Percentiles rank a stretch among this genome's conserved stretches.
Conservation (phyloP, 2,888 invertebrate genomes). For the Diaphora mendica region DNA sequence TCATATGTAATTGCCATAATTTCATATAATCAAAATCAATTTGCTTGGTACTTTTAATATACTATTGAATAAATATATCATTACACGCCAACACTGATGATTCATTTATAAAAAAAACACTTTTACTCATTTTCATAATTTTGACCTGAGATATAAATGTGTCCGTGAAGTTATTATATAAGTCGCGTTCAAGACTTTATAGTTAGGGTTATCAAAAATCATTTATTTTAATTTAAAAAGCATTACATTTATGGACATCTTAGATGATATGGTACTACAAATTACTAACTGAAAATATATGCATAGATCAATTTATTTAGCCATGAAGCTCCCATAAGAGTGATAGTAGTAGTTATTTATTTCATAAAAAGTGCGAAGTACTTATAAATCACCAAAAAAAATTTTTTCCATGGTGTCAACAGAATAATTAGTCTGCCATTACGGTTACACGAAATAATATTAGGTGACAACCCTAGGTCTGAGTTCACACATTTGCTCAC, state of each 20-base stretch:
- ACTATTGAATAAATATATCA: slow-evolving; percentile 34
- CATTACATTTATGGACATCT: background rate
- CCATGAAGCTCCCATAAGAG: background rate
- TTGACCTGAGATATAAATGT: slow-evolving; percentile 35
- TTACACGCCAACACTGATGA: slow-evolving; percentile 53
- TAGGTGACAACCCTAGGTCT: slow-evolving; percentile 49
- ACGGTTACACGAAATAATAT: background rate
- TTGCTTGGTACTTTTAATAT: slow-evolving; percentile 25
- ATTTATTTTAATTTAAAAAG: background rate
- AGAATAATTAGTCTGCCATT: background rate
- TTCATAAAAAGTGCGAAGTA: background rate
- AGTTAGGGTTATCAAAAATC: slow-evolving; percentile 20
- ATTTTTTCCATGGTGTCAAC: background rate
- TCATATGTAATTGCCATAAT: slow-evolving; percentile 32
- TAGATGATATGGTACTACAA: background rate
- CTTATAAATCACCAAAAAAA: background rate
- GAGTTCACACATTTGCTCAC: slow-evolving; percentile 55
- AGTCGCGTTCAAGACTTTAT: slow-evolving; percentile 24
- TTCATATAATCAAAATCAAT: slow-evolving; percentile 47
- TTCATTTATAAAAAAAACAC: slow-evolving; percentile 49
- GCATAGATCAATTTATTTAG: background rate
- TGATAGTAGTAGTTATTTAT: background rate
- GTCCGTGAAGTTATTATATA: slow-evolving; percentile 54
- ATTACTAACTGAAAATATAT: background rate
- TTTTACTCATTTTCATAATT: slow-evolving; percentile 67